These are phyloP conservation scores for Coregonus suidteri DNA, from an alignment of 2,797 vertebrate genomes.

Conservation along the genomic window DNA sequence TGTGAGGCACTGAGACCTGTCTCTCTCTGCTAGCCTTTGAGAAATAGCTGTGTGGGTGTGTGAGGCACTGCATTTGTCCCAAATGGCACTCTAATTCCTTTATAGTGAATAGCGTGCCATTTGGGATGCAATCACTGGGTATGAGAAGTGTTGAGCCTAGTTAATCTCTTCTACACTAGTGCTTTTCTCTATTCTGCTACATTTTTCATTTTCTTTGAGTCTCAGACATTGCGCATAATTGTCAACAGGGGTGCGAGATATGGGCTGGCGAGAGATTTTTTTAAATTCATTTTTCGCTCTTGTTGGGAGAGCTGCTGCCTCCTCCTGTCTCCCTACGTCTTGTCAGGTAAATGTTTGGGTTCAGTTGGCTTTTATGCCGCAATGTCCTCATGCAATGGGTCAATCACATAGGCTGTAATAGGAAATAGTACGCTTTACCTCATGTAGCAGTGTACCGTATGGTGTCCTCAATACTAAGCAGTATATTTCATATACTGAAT, in stretches of 20 bases:
- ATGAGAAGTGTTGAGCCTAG: not conserved
- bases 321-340: not conserved
- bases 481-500: not conserved
- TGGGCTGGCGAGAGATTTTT: not conserved
- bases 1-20: not conserved
- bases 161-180: not conserved
- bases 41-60: not conserved
- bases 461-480: not conserved
- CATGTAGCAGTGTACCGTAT: not conserved
- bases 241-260: not conserved
- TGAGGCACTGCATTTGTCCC: not conserved
- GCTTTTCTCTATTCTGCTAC: not conserved
- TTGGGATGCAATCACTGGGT: not conserved
- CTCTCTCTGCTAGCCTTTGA: not conserved
- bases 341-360: not conserved
- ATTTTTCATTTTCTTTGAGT: not conserved
- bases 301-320: not conserved
- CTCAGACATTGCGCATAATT: not conserved
- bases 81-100: not conserved
- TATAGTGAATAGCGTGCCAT: not conserved
- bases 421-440: not conserved
- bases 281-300: not conserved
- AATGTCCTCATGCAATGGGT: not conserved
- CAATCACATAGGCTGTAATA: no score
- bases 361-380: not conserved